phyloP scores from a whole-genome alignment of 2,797 vertebrate genomes.

The Trematomus bernacchii region DNA sequence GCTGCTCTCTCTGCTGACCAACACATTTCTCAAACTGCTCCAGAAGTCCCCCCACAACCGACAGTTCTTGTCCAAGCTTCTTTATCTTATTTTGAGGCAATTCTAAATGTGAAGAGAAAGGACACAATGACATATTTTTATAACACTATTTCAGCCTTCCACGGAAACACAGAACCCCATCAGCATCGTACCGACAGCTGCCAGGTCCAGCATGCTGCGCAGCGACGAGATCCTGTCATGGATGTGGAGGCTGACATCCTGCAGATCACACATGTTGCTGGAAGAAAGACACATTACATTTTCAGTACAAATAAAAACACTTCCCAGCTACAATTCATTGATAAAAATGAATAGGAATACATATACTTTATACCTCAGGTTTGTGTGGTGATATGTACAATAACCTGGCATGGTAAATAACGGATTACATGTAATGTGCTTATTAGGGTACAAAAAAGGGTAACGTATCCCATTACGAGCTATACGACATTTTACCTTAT shows the following conservation, averaged over 20 bases:
- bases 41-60: conserved; percentile 50
- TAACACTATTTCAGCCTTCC: neutral
- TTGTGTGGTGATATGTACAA: neutral
- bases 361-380: neutral
- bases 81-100: conserved; percentile 59
- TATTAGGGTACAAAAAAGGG: no score
- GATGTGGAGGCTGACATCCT: conserved; percentile 59
- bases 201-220: conserved; percentile 65
- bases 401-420: neutral
- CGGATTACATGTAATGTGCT: neutral
- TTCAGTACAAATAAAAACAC: neutral
- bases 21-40: conserved; percentile 67
- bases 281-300: neutral
- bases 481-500: no score
- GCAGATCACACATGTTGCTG: conserved; percentile 69
- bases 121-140: neutral
- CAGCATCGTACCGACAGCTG: conserved; percentile 50
- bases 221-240: conserved; percentile 61
- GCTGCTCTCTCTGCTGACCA: conserved; percentile 52
- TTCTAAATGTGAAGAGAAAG: conserved; percentile 31
- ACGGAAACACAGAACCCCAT: neutral
- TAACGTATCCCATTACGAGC: no score
- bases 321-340: neutral
- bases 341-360: neutral
- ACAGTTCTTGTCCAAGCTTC: conserved; percentile 65